Evolutionary conservation across 1,140 invertebrate genomes (phyloP).

Genomic region (Drosophila kohkoa): DNA sequence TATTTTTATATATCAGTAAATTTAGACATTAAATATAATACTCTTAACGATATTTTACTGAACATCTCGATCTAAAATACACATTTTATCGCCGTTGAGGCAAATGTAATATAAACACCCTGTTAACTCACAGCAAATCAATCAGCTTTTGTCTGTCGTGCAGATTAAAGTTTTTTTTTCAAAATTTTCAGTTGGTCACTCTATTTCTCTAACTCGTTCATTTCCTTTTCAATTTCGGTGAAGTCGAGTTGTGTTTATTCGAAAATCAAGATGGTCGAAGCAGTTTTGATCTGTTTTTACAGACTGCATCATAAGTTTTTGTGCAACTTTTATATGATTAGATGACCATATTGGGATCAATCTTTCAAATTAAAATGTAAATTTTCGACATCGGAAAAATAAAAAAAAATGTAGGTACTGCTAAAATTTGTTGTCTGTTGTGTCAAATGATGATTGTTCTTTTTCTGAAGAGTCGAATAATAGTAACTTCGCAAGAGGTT

Average conservation of each 20-base stretch:
- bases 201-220: slow-evolving; percentile 21
- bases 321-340: not conserved
- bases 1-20: too few species aligned
- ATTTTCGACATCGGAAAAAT: not conserved
- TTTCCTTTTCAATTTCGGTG: slow-evolving; percentile 15
- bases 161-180: not conserved
- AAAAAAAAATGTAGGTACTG: slow-evolving; percentile 17
- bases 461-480: slow-evolving; percentile 74
- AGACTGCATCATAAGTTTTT: not conserved
- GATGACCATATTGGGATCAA: not conserved
- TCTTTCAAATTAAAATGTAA: not conserved
- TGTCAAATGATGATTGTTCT: slow-evolving; percentile 72
- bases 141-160: not conserved
- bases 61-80: too few species aligned
- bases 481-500: slow-evolving; percentile 38
- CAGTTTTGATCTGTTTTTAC: slow-evolving; percentile 3
- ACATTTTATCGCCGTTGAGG: too few species aligned
- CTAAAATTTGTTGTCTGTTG: not conserved
- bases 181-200: slow-evolving; percentile 29
- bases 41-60: too few species aligned
- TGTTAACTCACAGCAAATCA: too few species aligned
- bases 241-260: not conserved
- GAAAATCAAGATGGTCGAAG: not conserved
- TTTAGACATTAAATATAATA: too few species aligned
- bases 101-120: too few species aligned